These are phyloP conservation scores for Aradophagus sp. DNA, from an alignment of 1,140 invertebrate genomes.

Conservation along the genomic window DNA sequence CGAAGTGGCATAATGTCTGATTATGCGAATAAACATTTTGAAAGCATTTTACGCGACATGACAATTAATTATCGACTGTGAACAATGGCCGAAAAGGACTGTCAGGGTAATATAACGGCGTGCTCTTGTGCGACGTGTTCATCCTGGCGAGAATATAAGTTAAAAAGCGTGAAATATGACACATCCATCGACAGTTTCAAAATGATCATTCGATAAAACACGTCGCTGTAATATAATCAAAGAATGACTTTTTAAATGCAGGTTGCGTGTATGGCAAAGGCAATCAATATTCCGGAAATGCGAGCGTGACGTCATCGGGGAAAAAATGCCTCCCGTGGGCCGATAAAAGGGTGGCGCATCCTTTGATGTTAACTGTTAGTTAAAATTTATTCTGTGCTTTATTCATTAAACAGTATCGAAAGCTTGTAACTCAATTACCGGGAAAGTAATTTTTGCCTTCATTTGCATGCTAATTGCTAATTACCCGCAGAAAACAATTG, in stretches of 20 bases:
- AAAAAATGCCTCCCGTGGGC: constrained; percentile 75
- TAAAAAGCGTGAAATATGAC: constrained; percentile 5
- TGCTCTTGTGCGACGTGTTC: neutral
- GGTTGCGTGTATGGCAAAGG: constrained; percentile 76
- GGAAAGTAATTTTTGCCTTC: constrained; percentile 18
- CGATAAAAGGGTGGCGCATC: constrained; percentile 64
- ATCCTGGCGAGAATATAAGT: constrained; percentile 1
- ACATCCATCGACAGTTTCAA: neutral
- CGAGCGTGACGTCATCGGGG: constrained; percentile 74
- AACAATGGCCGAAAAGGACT: no score
- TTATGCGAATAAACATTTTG: no score
- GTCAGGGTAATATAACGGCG: no score
- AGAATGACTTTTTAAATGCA: constrained; percentile 55
- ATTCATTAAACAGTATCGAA: constrained; percentile 26
- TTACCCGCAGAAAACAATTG: constrained; percentile 29
- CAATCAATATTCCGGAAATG: constrained; percentile 74
- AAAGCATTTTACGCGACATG: no score
- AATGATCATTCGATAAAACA: constrained; percentile 24
- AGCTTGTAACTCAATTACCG: constrained; percentile 38
- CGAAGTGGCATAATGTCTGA: no score
- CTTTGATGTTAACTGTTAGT: constrained; percentile 66
- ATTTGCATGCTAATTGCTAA: constrained; percentile 37
- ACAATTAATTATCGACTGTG: no score
- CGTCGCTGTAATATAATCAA: constrained; percentile 19
- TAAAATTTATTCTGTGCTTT: constrained; percentile 51